Conservation (phyloP, 2,797 vertebrate species). For the Cebuella pygmaea region DNA sequence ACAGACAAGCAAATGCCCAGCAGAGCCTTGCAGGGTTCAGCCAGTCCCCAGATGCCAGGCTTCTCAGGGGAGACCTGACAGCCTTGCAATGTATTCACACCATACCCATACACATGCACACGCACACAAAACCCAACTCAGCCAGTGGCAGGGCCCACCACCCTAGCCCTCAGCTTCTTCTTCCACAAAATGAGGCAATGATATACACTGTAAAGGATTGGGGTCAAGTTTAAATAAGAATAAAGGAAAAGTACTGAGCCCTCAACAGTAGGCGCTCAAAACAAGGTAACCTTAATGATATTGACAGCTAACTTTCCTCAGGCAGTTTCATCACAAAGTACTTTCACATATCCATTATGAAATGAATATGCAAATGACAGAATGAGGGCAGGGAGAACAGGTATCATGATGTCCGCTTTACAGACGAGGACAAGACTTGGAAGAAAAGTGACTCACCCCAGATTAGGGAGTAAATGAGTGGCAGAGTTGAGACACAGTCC, state of each 20-base stretch:
- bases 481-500: not conserved
- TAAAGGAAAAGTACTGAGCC: not conserved
- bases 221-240: not conserved
- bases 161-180: not conserved
- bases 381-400: constrained; percentile 55
- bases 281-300: not conserved
- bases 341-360: constrained; percentile 35
- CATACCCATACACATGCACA: not conserved
- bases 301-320: not conserved
- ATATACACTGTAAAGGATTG: not conserved
- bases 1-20: not conserved
- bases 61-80: not conserved
- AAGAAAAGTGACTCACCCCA: constrained; percentile 39
- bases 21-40: not conserved
- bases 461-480: not conserved
- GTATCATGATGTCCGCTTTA: not conserved
- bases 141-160: not conserved
- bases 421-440: not conserved
- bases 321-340: constrained; percentile 17
- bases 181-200: not conserved
- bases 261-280: not conserved
- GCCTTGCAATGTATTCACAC: not conserved
- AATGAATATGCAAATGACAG: not conserved
- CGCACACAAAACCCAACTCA: not conserved
- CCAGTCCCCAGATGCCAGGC: fast-evolving